These are phyloP conservation scores for Colossoma macropomum DNA, from an alignment of 2,113 vertebrate genomes.

Conservation along the genomic window DNA sequence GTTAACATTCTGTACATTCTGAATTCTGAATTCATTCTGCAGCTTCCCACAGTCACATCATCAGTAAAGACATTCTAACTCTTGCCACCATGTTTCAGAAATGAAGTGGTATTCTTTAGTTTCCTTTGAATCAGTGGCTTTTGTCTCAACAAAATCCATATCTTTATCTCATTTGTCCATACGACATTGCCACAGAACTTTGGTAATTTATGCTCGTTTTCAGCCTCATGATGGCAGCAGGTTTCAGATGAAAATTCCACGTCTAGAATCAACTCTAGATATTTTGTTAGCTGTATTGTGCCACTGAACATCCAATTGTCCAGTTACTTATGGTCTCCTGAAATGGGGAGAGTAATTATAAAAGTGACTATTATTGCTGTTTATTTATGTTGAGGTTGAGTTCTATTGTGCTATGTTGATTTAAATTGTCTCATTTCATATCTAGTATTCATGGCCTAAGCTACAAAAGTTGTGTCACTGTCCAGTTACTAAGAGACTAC, in stretches of 20 bases:
- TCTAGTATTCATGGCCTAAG: background rate
- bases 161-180: background rate
- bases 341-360: background rate
- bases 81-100: background rate
- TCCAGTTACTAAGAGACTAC: background rate
- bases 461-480: background rate
- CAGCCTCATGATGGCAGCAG: background rate
- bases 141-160: background rate
- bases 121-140: too few species aligned
- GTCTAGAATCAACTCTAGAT: too few species aligned
- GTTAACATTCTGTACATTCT: too few species aligned
- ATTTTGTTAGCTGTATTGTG: too few species aligned
- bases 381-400: too few species aligned
- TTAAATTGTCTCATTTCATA: background rate
- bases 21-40: too few species aligned
- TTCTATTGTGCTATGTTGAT: background rate
- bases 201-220: background rate
- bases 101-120: background rate
- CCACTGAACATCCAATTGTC: background rate
- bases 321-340: background rate
- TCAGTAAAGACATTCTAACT: too few species aligned
- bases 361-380: too few species aligned
- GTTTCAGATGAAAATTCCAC: too few species aligned
- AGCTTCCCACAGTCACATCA: too few species aligned
- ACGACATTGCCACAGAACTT: background rate